A percentile compares a stretch with the other conserved stretches of the same genome.
These are phyloP conservation scores for Ennomos erosarius DNA, from an alignment of 2,888 invertebrate genomes.

Conservation along the genomic window DNA sequence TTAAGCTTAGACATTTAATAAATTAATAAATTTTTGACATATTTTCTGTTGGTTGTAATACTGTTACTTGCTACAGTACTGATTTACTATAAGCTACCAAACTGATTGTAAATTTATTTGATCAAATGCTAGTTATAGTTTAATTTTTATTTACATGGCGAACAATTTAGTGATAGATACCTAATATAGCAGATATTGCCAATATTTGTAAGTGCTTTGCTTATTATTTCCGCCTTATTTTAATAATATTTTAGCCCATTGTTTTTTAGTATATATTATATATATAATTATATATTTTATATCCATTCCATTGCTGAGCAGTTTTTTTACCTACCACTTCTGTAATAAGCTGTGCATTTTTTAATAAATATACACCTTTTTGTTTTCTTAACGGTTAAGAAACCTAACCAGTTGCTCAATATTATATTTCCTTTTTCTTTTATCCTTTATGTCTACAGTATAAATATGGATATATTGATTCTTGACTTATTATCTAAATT, in stretches of 20 bases:
- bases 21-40: no score
- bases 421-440: no score
- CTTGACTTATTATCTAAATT: no score
- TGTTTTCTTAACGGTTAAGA: no score
- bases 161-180: conserved; percentile 47
- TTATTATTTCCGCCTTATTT: conserved; percentile 35
- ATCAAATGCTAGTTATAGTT: conserved; percentile 23
- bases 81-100: conserved; percentile 30
- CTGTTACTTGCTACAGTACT: conserved; percentile 20
- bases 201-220: conserved; percentile 66
- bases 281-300: no score
- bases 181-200: conserved; percentile 57
- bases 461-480: no score
- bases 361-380: no score
- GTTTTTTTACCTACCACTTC: background rate
- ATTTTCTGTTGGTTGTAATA: no score
- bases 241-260: conserved; percentile 11
- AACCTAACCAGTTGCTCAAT: no score
- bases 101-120: conserved; percentile 25
- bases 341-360: conserved; percentile 3
- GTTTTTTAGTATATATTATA: conserved; percentile 3
- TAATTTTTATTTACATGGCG: conserved; percentile 37
- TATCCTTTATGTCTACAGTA: no score
- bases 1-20: no score
- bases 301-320: background rate